Evolutionary conservation across 2,888 invertebrate genomes (phyloP).

Genomic region (Bombylius discolor): DNA sequence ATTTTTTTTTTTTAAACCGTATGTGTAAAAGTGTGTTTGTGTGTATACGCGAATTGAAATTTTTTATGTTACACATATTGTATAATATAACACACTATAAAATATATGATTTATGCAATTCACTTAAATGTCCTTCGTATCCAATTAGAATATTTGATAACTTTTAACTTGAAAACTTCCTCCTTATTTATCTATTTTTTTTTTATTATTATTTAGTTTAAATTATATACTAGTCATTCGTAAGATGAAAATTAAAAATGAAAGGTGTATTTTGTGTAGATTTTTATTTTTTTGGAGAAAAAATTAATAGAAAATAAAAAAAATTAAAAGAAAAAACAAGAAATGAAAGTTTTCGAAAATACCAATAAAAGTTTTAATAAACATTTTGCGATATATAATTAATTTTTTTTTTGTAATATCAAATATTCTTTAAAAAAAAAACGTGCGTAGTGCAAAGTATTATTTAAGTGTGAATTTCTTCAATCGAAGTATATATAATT

Average conservation of each 20-base stretch:
- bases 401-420: too few species aligned
- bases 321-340: background rate
- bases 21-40: background rate
- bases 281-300: too few species aligned
- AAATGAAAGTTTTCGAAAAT: background rate
- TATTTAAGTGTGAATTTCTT: too few species aligned
- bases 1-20: too few species aligned
- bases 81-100: background rate
- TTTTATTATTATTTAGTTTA: background rate
- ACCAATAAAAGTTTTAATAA: too few species aligned
- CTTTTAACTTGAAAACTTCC: slow-evolving; percentile 4
- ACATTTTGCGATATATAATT: too few species aligned
- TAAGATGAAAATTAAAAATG: background rate
- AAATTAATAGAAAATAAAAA: background rate
- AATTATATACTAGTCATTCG: background rate
- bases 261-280: background rate
- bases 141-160: slow-evolving; percentile 5
- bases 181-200: background rate
- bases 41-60: background rate
- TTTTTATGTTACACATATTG: background rate
- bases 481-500: too few species aligned
- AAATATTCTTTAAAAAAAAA: too few species aligned
- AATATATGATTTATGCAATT: slow-evolving; percentile 3
- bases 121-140: slow-evolving; percentile 6
- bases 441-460: too few species aligned